Conservation (phyloP, 35 echinoderm and acorn worm species). For the Apostichopus parvimensis region DNA sequence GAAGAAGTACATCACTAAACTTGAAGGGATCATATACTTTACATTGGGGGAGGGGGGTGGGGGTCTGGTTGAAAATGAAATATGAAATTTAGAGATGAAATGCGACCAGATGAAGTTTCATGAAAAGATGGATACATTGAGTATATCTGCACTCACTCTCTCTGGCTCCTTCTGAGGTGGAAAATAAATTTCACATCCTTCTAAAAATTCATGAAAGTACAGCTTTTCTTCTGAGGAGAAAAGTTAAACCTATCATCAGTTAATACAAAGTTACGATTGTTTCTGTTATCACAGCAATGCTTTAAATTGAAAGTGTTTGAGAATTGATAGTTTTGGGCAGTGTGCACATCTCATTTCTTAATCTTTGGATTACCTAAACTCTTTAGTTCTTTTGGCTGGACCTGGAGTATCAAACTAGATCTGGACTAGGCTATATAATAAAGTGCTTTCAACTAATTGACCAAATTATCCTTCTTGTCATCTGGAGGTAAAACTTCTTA, state of each 20-base stretch:
- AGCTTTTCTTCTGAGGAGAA: conserved; percentile 6
- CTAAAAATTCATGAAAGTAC: conserved; percentile 52
- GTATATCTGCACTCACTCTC: neutral
- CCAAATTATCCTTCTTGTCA: neutral
- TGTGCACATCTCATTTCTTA: no score
- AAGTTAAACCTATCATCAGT: conserved; percentile 26
- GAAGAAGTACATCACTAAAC: no score
- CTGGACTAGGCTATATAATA: neutral
- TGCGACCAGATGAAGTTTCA: no score
- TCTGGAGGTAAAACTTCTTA: no score
- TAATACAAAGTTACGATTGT: conserved; percentile 15
- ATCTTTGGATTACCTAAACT: no score
- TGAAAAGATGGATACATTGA: neutral
- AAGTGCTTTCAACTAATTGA: neutral
- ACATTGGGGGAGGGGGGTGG: no score
- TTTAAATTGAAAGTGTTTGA: neutral
- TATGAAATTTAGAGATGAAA: no score
- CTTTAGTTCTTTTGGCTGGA: no score
- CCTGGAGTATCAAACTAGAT: no score
- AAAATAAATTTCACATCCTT: conserved; percentile 39
- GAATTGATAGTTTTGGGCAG: no score
- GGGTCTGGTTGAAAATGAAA: no score
- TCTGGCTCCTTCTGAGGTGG: conserved; percentile 24
- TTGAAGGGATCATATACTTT: no score
- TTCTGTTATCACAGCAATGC: neutral